Base-by-base conservation (phyloP, 2,113 vertebrate genomes). In the Bufo bufo region DNA sequence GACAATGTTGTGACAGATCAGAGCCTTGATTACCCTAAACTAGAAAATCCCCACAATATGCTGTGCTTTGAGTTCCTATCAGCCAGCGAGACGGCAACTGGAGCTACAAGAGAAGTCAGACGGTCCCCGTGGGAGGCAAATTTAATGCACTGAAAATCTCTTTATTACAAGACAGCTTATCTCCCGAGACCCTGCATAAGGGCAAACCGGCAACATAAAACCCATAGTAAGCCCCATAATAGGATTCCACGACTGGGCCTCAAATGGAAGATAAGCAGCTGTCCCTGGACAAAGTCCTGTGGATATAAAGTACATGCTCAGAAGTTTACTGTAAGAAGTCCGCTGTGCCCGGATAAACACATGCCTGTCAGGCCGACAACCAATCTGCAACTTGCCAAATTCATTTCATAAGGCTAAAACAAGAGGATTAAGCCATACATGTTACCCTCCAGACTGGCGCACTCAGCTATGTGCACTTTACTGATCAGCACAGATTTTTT, bases 91-190 rank as follows among this genome's bases (percentile, higher is more conserved):
- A 69, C 82, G 23, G n/a, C 63, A 47, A 80, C 47, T 71, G 20
- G 71, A 80, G 66, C 56, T 52, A 80, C 77, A 86, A 66, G 45
- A 81, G 23, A 79, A 87, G 63, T 79, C 77, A 87, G 65, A 61
- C 80, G 13, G 69, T 33, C 80, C 82, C 49, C 59, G 65, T 43
- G 65, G 61, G 72, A 82, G 74, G 72, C 69, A 58, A 77, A 84
- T 84, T 56, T 89, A 84, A 89, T 69, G 87, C 72, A 78, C 82
- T 84, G 71, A 84, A 77, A 82, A 77, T 84, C 81, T 89, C 87
- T 89, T 78, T 89, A 58, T 88, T 88, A 69, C 49, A 52, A 89
- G 82, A 52, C 74, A 45, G 87, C 81, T 89, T 89, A 89, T 89
- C 87, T 89, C 59, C 16, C 6, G 81, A 69, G 74, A 89, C 72